phyloP scores from a whole-genome alignment of 2,888 invertebrate species.

The Eumerus sabulonum region DNA sequence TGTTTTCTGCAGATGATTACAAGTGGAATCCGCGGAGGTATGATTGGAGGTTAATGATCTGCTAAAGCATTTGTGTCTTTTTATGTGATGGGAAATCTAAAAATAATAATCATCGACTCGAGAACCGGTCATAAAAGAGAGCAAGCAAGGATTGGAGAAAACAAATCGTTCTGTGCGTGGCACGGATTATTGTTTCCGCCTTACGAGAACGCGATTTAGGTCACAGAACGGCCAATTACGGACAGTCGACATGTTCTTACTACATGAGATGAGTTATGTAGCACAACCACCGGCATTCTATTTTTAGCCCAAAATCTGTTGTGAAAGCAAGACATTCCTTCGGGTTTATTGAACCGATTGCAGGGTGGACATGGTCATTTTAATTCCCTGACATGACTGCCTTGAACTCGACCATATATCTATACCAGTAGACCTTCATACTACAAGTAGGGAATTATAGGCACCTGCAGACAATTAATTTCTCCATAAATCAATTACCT shows the following conservation, averaged over 20 bases:
- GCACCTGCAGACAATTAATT: too few species aligned
- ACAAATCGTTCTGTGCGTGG: too few species aligned
- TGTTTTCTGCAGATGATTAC: background rate
- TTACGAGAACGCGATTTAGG: constrained; percentile 45
- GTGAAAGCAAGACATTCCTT: too few species aligned
- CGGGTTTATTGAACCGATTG: constrained; percentile 12
- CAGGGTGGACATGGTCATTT: background rate
- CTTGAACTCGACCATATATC: too few species aligned
- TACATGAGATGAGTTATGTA: too few species aligned
- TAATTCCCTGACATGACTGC: too few species aligned
- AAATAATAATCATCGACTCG: constrained; percentile 34
- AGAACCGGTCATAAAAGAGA: constrained; percentile 43
- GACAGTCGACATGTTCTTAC: too few species aligned
- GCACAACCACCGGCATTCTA: background rate
- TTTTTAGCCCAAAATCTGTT: constrained; percentile 6
- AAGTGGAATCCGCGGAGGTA: background rate
- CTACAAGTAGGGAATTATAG: too few species aligned
- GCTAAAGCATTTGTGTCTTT: background rate
- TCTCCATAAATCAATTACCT: too few species aligned
- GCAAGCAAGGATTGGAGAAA: constrained; percentile 14
- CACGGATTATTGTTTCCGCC: constrained; percentile 34
- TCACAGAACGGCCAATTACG: constrained; percentile 5
- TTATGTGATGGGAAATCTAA: constrained; percentile 37
- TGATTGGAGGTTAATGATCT: constrained; percentile 40
- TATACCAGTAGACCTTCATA: too few species aligned